phyloP scores from a whole-genome alignment of 2,888 invertebrate genomes.

The Drosophila niveifrons region DNA sequence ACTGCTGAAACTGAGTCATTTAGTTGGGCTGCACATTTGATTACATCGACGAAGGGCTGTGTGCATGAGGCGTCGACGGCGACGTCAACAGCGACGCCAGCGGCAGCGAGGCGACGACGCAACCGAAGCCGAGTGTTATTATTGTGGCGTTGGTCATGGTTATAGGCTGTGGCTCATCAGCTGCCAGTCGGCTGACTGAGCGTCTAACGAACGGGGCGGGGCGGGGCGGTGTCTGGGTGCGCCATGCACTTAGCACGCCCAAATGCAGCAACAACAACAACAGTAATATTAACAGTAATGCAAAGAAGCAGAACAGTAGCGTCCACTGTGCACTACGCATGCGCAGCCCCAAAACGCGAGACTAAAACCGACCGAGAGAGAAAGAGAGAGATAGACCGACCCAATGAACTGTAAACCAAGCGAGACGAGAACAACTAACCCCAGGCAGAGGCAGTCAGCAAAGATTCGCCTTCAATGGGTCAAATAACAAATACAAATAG shows the following conservation, averaged over 20 bases:
- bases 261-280: slow-evolving; percentile 21
- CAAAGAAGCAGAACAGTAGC: slow-evolving; percentile 1
- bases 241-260: slow-evolving; percentile 50
- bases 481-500: slow-evolving; percentile 64
- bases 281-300: background rate
- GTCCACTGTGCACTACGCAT: slow-evolving; percentile 29
- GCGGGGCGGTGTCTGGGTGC: slow-evolving; percentile 23
- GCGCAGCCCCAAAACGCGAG: slow-evolving; percentile 3
- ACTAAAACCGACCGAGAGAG: background rate
- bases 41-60: slow-evolving; percentile 46
- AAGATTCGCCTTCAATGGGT: slow-evolving; percentile 64
- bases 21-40: slow-evolving; percentile 60
- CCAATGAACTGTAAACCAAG: slow-evolving; percentile 74
- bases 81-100: background rate
- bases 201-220: background rate
- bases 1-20: slow-evolving; percentile 40
- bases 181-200: slow-evolving; percentile 18
- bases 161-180: slow-evolving; percentile 67
- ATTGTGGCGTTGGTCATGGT: slow-evolving; percentile 62
- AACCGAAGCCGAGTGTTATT: slow-evolving; percentile 3
- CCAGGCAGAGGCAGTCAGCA: background rate
- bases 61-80: background rate
- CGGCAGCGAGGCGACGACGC: background rate
- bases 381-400: slow-evolving; percentile 1
- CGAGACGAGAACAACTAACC: slow-evolving; percentile 34